Conservation (phyloP, 2,888 invertebrate species). For the Unio delphinus region DNA sequence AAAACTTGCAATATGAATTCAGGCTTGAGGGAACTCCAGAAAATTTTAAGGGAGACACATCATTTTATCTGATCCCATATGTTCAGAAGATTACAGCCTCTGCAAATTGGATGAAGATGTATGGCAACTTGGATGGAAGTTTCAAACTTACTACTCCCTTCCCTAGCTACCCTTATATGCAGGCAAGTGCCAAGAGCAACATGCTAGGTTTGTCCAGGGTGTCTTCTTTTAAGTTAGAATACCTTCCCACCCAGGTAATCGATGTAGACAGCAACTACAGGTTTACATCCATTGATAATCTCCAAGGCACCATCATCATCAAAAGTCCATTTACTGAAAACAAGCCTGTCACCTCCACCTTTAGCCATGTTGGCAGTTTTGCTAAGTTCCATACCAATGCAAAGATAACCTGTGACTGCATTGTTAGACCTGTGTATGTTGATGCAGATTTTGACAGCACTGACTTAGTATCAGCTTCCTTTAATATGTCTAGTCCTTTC, state of each 20-base stretch:
- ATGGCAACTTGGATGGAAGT: constrained; percentile 23
- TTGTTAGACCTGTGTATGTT: constrained; percentile 19
- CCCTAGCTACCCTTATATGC: constrained; percentile 33
- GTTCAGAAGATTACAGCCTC: constrained; percentile 26
- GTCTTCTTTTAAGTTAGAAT: constrained; percentile 32
- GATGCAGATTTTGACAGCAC: constrained; percentile 23
- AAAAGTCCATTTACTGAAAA: constrained; percentile 38
- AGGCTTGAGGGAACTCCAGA: constrained; percentile 23
- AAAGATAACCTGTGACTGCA: constrained; percentile 31
- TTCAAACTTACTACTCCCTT: constrained; percentile 43
- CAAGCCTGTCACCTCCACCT: constrained; percentile 26
- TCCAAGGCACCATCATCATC: constrained; percentile 35
- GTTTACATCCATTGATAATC: constrained; percentile 26
- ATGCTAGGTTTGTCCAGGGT: constrained; percentile 28
- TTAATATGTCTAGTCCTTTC: constrained; percentile 39
- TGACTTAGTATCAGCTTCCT: constrained; percentile 17
- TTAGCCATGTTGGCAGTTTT: constrained; percentile 35
- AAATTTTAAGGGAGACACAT: constrained; percentile 36
- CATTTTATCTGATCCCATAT: constrained; percentile 35
- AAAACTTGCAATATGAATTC: constrained; percentile 28
- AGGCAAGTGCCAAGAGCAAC: constrained; percentile 33
- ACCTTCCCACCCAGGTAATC: constrained; percentile 43
- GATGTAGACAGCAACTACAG: constrained; percentile 31
- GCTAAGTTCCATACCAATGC: constrained; percentile 35
- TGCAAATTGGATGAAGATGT: constrained; percentile 26